Conservation (phyloP, 2,113 vertebrate genomes). For the Mesitornis unicolor region DNA sequence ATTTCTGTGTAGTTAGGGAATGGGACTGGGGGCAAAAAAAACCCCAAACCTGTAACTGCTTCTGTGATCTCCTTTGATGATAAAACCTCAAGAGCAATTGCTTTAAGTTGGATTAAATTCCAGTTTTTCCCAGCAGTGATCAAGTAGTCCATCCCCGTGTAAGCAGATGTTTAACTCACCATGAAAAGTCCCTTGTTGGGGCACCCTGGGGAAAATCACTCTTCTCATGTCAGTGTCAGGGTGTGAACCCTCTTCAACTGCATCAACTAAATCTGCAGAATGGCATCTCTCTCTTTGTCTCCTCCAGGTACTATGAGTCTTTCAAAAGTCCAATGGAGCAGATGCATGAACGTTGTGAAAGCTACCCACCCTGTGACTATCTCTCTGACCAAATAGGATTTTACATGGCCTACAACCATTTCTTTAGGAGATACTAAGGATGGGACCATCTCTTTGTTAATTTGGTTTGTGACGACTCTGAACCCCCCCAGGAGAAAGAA, state of each 20-base stretch:
- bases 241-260: not conserved
- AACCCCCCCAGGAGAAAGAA: not conserved
- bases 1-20: not conserved
- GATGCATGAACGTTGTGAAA: constrained; percentile 79
- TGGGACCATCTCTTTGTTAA: not conserved
- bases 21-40: not conserved
- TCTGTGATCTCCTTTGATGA: not conserved
- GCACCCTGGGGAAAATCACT: not conserved
- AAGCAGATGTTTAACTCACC: not conserved
- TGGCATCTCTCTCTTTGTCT: not conserved
- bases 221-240: not conserved
- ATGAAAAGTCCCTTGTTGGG: not conserved
- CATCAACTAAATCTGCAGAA: not conserved
- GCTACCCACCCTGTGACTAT: constrained; percentile 73
- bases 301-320: constrained; percentile 21
- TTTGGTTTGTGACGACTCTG: not conserved
- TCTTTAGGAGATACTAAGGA: constrained; percentile 76
- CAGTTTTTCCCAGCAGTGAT: not conserved
- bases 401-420: constrained; percentile 76
- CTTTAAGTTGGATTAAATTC: not conserved
- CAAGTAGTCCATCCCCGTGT: not conserved
- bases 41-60: accelerated
- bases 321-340: constrained; percentile 56
- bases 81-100: not conserved
- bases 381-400: constrained; percentile 77